These are phyloP conservation scores for Saccopteryx leptura DNA, from an alignment of 2,113 vertebrate genomes.

Conservation along the genomic window DNA sequence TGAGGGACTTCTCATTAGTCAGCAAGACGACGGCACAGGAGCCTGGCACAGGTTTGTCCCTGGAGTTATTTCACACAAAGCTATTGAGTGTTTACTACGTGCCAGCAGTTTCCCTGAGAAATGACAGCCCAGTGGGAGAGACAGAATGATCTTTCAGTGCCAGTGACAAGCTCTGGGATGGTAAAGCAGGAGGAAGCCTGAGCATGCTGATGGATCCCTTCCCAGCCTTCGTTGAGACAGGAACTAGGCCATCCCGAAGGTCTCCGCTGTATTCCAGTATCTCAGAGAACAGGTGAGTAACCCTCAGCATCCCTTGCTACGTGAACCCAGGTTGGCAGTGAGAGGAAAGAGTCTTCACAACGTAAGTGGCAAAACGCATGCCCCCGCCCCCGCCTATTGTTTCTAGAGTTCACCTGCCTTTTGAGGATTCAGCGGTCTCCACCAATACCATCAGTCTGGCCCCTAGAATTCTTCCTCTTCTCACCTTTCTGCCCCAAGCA, in stretches of 20 bases:
- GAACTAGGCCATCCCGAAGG: not conserved
- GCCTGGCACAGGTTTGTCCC: not conserved
- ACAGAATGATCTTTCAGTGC: not conserved
- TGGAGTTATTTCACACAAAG: not conserved
- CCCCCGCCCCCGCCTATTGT: not conserved
- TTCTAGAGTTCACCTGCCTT: not conserved
- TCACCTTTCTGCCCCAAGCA: not conserved
- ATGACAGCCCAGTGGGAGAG: not conserved
- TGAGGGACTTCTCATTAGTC: not conserved
- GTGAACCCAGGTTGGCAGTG: not conserved
- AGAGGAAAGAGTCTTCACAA: not conserved
- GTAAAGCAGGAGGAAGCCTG: not conserved
- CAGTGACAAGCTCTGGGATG: not conserved
- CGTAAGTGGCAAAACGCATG: not conserved
- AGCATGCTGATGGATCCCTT: not conserved
- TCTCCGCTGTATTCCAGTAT: not conserved
- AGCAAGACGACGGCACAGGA: accelerated
- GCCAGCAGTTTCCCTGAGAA: not conserved
- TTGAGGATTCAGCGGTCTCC: not conserved
- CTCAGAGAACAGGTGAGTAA: not conserved
- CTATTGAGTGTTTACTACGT: not conserved
- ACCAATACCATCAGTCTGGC: too few species aligned
- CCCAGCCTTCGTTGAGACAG: not conserved
- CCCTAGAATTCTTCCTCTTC: not conserved
- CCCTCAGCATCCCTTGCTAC: not conserved